phyloP scores from a whole-genome alignment of 2,797 vertebrate species.

The Peromyscus aztecus region DNA sequence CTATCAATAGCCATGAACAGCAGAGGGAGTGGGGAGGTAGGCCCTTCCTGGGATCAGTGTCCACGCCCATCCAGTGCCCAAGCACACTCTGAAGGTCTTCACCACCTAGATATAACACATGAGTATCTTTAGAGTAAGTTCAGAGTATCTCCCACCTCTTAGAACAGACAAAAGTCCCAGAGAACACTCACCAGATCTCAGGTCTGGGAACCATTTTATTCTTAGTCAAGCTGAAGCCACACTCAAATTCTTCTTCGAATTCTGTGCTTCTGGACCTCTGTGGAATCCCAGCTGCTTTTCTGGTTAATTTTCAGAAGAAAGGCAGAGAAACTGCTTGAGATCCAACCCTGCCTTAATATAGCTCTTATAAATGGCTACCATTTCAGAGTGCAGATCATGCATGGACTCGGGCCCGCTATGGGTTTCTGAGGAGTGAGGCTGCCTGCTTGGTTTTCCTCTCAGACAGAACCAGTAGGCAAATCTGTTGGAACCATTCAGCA shows the following conservation, averaged over 20 bases:
- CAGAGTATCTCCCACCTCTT: background rate
- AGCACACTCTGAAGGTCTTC: background rate
- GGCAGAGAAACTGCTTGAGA: background rate
- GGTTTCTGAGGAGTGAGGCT: background rate
- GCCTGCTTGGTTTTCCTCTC: background rate
- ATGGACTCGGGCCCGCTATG: background rate
- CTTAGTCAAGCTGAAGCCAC: background rate
- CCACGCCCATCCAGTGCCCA: background rate
- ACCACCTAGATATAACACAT: background rate
- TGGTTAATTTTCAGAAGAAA: background rate
- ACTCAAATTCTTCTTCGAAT: background rate
- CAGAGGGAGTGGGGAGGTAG: background rate
- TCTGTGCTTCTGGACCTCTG: background rate
- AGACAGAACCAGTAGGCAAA: background rate
- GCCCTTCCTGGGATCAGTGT: background rate
- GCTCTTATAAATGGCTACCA: background rate
- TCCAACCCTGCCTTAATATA: background rate
- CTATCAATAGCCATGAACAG: background rate
- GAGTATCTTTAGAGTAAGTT: background rate
- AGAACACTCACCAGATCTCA: background rate
- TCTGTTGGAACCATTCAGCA: background rate
- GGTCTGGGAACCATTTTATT: background rate
- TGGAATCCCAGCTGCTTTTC: background rate
- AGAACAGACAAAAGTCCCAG: background rate
- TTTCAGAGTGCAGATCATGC: background rate